These are phyloP conservation scores for Bufotes viridis DNA, from an alignment of 2,797 vertebrate species.

Conservation along the genomic window DNA sequence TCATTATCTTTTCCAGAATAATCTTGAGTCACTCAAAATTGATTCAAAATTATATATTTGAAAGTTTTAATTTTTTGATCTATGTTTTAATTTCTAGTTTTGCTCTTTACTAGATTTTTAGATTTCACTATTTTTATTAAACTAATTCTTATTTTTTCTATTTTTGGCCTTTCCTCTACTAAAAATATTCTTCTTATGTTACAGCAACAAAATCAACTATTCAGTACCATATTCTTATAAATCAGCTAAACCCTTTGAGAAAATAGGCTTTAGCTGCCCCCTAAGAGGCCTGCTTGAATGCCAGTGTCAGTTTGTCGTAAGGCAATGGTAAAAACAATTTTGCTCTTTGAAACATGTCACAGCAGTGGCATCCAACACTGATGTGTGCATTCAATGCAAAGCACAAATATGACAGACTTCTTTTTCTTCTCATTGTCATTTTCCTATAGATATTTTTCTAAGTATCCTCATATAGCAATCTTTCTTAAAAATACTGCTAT, in stretches of 20 bases:
- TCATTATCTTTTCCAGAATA: too few species aligned
- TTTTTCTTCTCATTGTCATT: conserved; percentile 41
- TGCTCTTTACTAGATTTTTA: not conserved
- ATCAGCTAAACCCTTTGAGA: conserved; percentile 55
- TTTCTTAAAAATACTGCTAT: conserved; percentile 62
- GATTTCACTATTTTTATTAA: not conserved
- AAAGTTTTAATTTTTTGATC: too few species aligned
- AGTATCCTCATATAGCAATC: conserved; percentile 63
- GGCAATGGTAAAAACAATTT: conserved; percentile 59
- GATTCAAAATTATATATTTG: too few species aligned
- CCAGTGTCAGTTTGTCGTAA: conserved; percentile 58
- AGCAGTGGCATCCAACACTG: conserved; percentile 63
- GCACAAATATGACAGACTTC: conserved; percentile 62
- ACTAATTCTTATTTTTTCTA: not conserved
- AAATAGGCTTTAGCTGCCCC: conserved; percentile 55
- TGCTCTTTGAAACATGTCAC: conserved; percentile 63
- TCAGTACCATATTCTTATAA: conserved; percentile 40
- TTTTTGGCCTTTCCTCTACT: not conserved
- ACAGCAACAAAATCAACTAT: conserved; percentile 43
- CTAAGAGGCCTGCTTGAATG: conserved; percentile 62
- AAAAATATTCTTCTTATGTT: not conserved
- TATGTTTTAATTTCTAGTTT: not conserved
- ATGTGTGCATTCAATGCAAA: conserved; percentile 62
- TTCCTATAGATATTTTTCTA: conserved; percentile 63
- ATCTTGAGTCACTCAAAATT: too few species aligned